Conservation (phyloP, 1,140 invertebrate genomes). For the Rhopalosiphum maidis region DNA sequence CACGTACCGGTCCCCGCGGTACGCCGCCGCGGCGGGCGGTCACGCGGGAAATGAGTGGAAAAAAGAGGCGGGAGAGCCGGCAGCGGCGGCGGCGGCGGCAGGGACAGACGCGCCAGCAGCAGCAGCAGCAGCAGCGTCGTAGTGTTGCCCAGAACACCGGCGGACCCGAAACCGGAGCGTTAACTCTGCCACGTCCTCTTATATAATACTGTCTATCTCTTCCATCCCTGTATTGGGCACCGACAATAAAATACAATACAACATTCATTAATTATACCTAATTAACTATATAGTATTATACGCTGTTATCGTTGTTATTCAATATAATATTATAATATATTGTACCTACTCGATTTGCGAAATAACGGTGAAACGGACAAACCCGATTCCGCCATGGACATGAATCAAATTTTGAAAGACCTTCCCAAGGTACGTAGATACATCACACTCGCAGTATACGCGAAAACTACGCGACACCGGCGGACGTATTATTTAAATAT, state of each 20-base stretch:
- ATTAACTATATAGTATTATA: neutral
- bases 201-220: neutral
- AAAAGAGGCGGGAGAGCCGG: neutral
- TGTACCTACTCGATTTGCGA: neutral
- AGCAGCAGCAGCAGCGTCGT: neutral
- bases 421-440: conserved; percentile 28
- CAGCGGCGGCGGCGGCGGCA: neutral
- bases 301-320: neutral
- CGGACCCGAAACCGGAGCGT: neutral
- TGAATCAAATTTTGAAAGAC: neutral
- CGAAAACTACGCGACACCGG: neutral
- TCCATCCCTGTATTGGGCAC: neutral
- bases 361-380: neutral
- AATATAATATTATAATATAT: neutral
- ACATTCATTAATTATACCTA: neutral
- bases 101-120: neutral
- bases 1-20: neutral
- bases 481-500: neutral
- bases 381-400: conserved; percentile 1
- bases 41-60: neutral
- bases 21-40: neutral
- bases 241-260: neutral
- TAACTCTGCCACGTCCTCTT: neutral
- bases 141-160: conserved; percentile 17
- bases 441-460: neutral